Conservation (phyloP, 2,113 vertebrate genomes). For the Xyrauchen texanus region DNA sequence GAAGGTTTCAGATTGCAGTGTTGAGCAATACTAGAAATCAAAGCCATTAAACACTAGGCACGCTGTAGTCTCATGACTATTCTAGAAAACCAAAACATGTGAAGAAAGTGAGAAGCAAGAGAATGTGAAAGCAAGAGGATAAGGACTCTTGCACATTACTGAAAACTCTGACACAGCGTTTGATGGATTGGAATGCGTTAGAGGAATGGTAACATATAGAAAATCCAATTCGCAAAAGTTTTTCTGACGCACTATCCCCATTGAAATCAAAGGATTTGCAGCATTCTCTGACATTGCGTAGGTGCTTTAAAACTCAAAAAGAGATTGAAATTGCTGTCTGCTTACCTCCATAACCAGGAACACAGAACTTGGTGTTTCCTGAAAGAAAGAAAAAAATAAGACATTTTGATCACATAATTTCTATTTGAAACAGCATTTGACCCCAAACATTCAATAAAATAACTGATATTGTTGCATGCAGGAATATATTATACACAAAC, state of each 20-base stretch:
- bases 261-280: too few relatives aligned
- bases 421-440: not conserved
- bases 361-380: conserved; percentile 95
- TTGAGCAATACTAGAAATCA: conserved; percentile 50
- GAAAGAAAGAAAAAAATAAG: conserved; percentile 67
- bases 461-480: not conserved
- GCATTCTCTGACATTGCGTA: too few relatives aligned
- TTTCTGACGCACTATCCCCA: too few relatives aligned
- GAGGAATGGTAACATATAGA: too few relatives aligned
- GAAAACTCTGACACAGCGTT: too few relatives aligned
- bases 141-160: too few relatives aligned
- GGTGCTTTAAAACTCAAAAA: not conserved
- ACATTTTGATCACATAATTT: conserved; percentile 23
- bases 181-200: too few relatives aligned
- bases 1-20: conserved; percentile 41
- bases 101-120: conserved; percentile 13
- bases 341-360: conserved; percentile 97
- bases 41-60: not conserved
- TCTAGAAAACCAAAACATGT: conserved; percentile 9
- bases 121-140: not conserved
- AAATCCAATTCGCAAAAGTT: too few relatives aligned
- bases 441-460: not conserved
- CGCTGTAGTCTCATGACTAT: conserved; percentile 19
- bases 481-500: not conserved
- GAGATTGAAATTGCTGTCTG: not conserved